Conservation (phyloP, 2,888 invertebrate species). For the Gortyna flavago region DNA sequence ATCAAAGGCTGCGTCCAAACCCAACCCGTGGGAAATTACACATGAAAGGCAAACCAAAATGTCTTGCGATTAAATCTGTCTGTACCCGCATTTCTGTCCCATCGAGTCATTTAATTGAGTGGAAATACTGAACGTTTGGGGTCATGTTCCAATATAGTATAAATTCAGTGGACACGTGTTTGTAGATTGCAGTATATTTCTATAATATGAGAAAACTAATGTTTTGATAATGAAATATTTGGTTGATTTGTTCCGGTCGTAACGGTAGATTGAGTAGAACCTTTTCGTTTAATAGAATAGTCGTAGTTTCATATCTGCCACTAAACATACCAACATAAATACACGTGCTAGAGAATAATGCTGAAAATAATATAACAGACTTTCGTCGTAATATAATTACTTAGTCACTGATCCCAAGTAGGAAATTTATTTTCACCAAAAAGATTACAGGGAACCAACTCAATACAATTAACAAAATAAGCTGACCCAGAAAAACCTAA, state of each 20-base stretch:
- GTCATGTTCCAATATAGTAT: slow-evolving; percentile 75
- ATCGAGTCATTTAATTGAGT: slow-evolving; percentile 84
- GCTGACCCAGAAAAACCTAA: slow-evolving; percentile 12
- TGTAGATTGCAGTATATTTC: slow-evolving; percentile 62
- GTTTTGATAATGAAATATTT: slow-evolving; percentile 50
- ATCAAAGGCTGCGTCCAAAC: slow-evolving; percentile 70
- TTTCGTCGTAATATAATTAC: not conserved
- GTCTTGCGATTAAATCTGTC: slow-evolving; percentile 84
- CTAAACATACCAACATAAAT: not conserved
- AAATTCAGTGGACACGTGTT: slow-evolving; percentile 73
- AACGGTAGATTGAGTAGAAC: not conserved
- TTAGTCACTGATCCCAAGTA: not conserved
- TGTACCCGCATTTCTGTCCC: slow-evolving; percentile 81
- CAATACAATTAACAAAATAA: slow-evolving; percentile 15
- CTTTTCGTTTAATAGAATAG: not conserved
- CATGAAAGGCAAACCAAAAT: slow-evolving; percentile 81
- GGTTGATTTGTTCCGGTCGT: slow-evolving; percentile 2
- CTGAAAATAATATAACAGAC: not conserved
- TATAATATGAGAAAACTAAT: slow-evolving; percentile 58
- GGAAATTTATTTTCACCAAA: not conserved
- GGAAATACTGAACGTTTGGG: slow-evolving; percentile 79
- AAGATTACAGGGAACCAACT: not conserved
- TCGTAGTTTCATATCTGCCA: not conserved
- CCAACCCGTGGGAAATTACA: slow-evolving; percentile 80
- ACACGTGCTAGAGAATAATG: not conserved